Base-by-base conservation (phyloP, 2,888 invertebrate genomes). In the Thyatira batis region DNA sequence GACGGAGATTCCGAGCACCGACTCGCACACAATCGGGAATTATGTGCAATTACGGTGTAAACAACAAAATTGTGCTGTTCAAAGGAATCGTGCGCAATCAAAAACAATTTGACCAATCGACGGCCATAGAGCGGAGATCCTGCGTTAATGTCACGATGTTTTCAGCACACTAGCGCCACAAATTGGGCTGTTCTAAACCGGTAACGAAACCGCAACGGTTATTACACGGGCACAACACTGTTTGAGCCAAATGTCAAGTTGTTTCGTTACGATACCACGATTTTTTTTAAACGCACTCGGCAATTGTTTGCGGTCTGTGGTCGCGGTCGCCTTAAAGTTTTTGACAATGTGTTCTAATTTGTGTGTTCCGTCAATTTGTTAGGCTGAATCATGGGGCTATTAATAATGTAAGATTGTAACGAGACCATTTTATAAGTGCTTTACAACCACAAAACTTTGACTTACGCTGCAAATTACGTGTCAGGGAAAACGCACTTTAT, bases 311-410 rank as follows among this genome's bases (percentile, higher is more conserved):
- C 69, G 72, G 73, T 77, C 8, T 71, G 72, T 66, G 71, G 69
- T 70, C 61, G 63, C 39, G 58, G 62, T 63, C 62, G 65, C 50
- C 51, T 57, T 52, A 33, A 53, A 51, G 65, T 59, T 68, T 76
- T 74, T 71, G 76, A 86, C 88, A 89, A 88, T 89, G 78, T 89
- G 89, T 76, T 85, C 76, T 89, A 73, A 73, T 73, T 69, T 71
- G 50, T 5, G 11, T 60, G 57, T 72, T 72, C 73, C 70, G 65
- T 52, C 58, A 56, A 46, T 49, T 20, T 52, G 51, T 61, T 8
- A 33, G 2, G 43, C 20, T 49, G 48, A 52, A 25, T 52, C 52
- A 52, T 48, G 27, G 46, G 21, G 27, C 17, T 45, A 43, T 44
- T 54, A 46, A 43, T 39, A 50, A 52, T n/a, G n/a, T n/a, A n/a